Percentiles rank a stretch among this genome's conserved stretches.
Conservation (phyloP, 2,888 invertebrate genomes). For the Scaptomyza caliginosa region DNA sequence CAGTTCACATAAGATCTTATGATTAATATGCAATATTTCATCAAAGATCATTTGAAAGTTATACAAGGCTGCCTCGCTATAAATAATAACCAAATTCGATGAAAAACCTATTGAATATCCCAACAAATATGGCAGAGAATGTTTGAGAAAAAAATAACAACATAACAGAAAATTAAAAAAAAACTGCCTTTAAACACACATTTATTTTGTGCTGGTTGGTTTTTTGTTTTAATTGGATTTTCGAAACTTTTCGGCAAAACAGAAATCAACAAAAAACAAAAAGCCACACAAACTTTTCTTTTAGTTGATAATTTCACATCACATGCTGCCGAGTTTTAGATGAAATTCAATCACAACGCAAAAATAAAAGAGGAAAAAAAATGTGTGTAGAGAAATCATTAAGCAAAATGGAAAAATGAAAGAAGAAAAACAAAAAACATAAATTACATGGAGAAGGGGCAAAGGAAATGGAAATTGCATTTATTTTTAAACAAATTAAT, state of each 20-base stretch:
- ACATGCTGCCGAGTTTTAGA: slow-evolving; percentile 8
- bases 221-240: background rate
- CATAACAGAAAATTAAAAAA: slow-evolving; percentile 1
- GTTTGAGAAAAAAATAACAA: background rate
- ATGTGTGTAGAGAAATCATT: slow-evolving; percentile 11
- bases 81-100: too few relatives aligned
- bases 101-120: too few relatives aligned
- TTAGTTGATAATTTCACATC: slow-evolving; percentile 11
- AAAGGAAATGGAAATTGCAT: slow-evolving; percentile 57
- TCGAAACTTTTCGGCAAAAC: background rate
- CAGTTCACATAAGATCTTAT: background rate
- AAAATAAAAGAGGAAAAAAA: slow-evolving; percentile 13
- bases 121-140: slow-evolving; percentile 10
- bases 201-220: slow-evolving; percentile 19
- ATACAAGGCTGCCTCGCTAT: background rate
- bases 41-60: slow-evolving; percentile 30
- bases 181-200: background rate
- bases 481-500: slow-evolving; percentile 79
- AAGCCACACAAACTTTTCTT: slow-evolving; percentile 5
- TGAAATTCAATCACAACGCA: slow-evolving; percentile 43
- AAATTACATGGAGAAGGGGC: slow-evolving; percentile 4
- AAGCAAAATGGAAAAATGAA: slow-evolving; percentile 21
- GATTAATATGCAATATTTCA: slow-evolving; percentile 18
- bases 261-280: background rate
- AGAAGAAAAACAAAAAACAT: slow-evolving; percentile 5